These are phyloP conservation scores for Andrena bicolor DNA, from an alignment of 2,888 invertebrate species.

Conservation along the genomic window DNA sequence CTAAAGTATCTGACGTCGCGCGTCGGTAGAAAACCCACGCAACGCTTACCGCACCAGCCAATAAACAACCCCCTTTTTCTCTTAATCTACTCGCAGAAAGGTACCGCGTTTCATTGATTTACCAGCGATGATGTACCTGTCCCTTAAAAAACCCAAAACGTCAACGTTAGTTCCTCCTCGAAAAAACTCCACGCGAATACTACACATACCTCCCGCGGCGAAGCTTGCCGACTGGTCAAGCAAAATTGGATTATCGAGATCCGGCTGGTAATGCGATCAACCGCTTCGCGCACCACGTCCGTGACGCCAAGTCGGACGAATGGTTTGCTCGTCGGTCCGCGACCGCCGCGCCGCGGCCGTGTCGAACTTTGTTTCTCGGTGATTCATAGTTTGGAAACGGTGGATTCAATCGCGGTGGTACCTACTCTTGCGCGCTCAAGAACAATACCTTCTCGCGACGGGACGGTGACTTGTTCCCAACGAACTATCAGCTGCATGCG, in stretches of 20 bases:
- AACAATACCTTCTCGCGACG: constrained; percentile 1
- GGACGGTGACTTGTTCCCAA: neutral
- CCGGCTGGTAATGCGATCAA: constrained; percentile 56
- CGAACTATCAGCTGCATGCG: neutral
- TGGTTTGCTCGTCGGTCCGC: constrained; percentile 1
- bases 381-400: constrained; percentile 15
- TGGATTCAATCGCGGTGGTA: neutral
- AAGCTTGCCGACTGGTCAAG: constrained; percentile 12
- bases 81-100: neutral
- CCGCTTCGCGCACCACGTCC: constrained; percentile 12
- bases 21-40: neutral
- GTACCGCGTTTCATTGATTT: no score
- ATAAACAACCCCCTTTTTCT: neutral
- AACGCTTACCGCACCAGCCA: neutral
- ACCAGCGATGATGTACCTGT: no score
- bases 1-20: no score
- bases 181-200: neutral
- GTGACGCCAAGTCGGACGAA: constrained; percentile 33
- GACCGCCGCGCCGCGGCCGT: neutral
- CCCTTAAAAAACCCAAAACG: no score
- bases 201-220: constrained; percentile 2
- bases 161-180: no score
- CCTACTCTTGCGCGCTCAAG: neutral
- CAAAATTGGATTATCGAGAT: constrained; percentile 60
- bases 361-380: neutral